phyloP scores from a whole-genome alignment of 1,140 invertebrate species.

The Papilio dardanus region DNA sequence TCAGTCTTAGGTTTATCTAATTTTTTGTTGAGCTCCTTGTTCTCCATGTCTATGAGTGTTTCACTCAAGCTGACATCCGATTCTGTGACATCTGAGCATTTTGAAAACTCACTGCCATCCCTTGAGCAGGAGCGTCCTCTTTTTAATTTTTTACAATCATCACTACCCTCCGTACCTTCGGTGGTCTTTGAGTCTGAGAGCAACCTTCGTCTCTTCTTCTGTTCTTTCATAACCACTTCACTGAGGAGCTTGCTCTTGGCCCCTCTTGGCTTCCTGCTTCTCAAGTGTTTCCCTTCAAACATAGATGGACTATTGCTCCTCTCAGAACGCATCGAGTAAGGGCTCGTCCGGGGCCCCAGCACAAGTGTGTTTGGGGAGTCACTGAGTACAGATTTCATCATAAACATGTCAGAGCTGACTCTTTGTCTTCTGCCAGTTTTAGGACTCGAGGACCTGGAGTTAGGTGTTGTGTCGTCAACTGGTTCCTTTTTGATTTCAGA shows the following conservation, averaged over 20 bases:
- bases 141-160: conserved; percentile 82
- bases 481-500: conserved; percentile 79
- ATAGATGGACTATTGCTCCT: conserved; percentile 78
- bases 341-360: conserved; percentile 75
- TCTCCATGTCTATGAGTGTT: conserved; percentile 76
- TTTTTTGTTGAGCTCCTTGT: conserved; percentile 78
- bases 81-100: conserved; percentile 83
- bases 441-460: conserved; percentile 78
- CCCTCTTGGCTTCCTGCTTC: conserved; percentile 86
- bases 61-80: conserved; percentile 85
- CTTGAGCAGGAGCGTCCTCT: conserved; percentile 84
- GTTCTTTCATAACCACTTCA: conserved; percentile 79
- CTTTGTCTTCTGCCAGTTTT: conserved; percentile 72
- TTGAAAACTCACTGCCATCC: conserved; percentile 82
- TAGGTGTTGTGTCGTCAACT: conserved; percentile 65
- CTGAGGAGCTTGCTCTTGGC: conserved; percentile 81
- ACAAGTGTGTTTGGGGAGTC: conserved; percentile 69
- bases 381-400: conserved; percentile 75
- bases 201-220: conserved; percentile 77
- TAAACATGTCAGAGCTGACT: conserved; percentile 75
- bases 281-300: conserved; percentile 81
- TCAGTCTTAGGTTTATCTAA: conserved; percentile 80
- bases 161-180: conserved; percentile 62
- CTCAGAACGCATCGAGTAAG: conserved; percentile 83
- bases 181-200: conserved; percentile 74